phyloP scores from a whole-genome alignment of 2,113 vertebrate genomes.

The Thymallus thymallus region DNA sequence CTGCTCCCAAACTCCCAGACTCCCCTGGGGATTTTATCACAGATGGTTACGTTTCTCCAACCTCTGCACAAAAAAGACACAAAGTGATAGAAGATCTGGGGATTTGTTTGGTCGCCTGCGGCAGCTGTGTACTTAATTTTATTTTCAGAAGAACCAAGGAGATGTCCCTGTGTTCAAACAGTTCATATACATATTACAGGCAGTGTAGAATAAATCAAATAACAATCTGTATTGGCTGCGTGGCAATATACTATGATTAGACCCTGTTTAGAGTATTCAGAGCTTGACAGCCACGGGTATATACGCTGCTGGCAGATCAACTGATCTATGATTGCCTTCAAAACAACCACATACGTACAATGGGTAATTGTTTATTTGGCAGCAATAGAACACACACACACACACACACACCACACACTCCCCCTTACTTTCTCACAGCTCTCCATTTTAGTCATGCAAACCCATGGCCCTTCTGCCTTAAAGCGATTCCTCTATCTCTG shows the following conservation, averaged over 20 bases:
- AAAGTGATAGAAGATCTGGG: no score
- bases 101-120: background rate
- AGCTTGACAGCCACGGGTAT: background rate
- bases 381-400: background rate
- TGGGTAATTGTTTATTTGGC: background rate
- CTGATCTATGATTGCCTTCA: background rate
- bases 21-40: background rate
- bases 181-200: background rate
- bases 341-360: background rate
- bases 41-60: constrained; percentile 1
- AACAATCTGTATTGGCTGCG: no score
- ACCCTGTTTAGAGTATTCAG: background rate
- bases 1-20: background rate
- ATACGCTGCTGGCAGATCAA: background rate
- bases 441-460: background rate
- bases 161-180: background rate
- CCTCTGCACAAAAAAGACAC: background rate
- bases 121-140: no score
- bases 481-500: no score
- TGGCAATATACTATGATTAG: no score
- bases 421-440: background rate
- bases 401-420: background rate
- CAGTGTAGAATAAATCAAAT: no score
- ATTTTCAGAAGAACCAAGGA: no score
- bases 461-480: background rate